phyloP scores from a whole-genome alignment of 2,888 invertebrate species.

The Tetrapedia diversipes region DNA sequence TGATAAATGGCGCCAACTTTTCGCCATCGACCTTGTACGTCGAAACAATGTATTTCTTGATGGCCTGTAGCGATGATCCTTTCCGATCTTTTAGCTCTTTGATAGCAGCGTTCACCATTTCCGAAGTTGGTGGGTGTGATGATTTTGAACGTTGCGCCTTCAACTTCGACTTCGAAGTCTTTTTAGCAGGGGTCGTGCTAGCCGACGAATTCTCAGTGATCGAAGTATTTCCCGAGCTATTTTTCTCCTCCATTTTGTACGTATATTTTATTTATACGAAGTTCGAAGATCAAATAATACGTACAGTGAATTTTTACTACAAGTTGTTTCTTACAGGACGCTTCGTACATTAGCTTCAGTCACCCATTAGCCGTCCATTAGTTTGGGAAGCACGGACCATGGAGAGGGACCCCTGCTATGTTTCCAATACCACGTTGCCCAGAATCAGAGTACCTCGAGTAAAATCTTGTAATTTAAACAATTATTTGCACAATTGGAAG shows the following conservation, averaged over 20 bases:
- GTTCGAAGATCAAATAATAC: slow-evolving; percentile 13
- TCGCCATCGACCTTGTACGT: slow-evolving; percentile 86
- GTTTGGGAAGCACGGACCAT: no score
- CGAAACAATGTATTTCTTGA: slow-evolving; percentile 86
- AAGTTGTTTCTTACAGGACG: no score
- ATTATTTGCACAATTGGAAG: no score
- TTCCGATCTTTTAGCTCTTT: slow-evolving; percentile 84
- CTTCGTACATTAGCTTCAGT: no score
- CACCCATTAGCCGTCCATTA: no score
- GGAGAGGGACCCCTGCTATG: no score
- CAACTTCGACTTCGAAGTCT: slow-evolving; percentile 41
- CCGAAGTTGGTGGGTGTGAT: slow-evolving; percentile 84
- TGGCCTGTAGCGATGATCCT: slow-evolving; percentile 85
- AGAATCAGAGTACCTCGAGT: no score
- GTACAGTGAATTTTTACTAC: no score
- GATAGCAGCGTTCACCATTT: slow-evolving; percentile 86
- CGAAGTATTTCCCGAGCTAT: slow-evolving; percentile 16
- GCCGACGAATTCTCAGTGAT: slow-evolving; percentile 13
- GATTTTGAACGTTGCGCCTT: slow-evolving; percentile 80
- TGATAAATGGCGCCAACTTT: slow-evolving; percentile 85
- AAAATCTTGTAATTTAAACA: no score
- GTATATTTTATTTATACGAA: no score
- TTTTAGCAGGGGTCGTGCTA: slow-evolving; percentile 53
- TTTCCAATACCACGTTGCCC: no score
- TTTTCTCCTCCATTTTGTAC: slow-evolving; percentile 38